A percentile compares a stretch with the other conserved stretches of the same genome.
Evolutionary conservation across 1,140 invertebrate species (phyloP).

Genomic region (Trichogramma pretiosum): DNA sequence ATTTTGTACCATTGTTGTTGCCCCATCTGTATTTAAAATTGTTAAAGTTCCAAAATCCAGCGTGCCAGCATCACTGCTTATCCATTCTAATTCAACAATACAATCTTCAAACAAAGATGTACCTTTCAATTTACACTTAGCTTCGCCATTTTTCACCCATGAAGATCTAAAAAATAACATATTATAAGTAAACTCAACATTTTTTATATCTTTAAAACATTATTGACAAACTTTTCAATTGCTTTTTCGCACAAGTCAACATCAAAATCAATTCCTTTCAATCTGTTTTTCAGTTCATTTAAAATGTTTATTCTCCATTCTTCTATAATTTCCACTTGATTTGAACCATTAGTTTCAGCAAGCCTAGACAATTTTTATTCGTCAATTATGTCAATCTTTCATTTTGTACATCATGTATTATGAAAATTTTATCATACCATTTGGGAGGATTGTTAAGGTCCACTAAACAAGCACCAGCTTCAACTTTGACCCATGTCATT

Average conservation of each 20-base stretch:
- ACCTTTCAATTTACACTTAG: slow-evolving; percentile 56
- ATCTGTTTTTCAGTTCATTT: slow-evolving; percentile 55
- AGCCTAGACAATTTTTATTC: slow-evolving; percentile 35
- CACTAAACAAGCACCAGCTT: slow-evolving; percentile 67
- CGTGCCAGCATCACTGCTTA: slow-evolving; percentile 47
- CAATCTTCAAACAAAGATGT: slow-evolving; percentile 61
- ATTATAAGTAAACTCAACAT: not conserved
- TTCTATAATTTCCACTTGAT: slow-evolving; percentile 57
- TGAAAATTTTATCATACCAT: slow-evolving; percentile 49
- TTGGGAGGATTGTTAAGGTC: slow-evolving; percentile 62
- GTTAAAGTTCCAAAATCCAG: slow-evolving; percentile 66
- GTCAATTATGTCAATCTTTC: not conserved
- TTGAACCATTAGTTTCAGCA: slow-evolving; percentile 47
- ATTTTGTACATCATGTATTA: not conserved
- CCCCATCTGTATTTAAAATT: slow-evolving; percentile 64
- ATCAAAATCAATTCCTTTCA: slow-evolving; percentile 44
- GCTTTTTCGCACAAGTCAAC: slow-evolving; percentile 60
- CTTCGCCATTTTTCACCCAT: slow-evolving; percentile 72
- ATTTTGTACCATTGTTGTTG: slow-evolving; percentile 56
- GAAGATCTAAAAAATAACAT: slow-evolving; percentile 48
- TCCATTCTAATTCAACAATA: slow-evolving; percentile 73
- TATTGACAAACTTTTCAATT: slow-evolving; percentile 60
- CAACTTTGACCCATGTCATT: slow-evolving; percentile 66
- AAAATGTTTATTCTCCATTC: slow-evolving; percentile 68
- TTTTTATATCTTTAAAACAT: not conserved